A percentile compares a stretch with the other conserved stretches of the same genome.
Evolutionary conservation across 1,140 invertebrate species (phyloP).

Genomic region (Armadillidium nasatum): DNA sequence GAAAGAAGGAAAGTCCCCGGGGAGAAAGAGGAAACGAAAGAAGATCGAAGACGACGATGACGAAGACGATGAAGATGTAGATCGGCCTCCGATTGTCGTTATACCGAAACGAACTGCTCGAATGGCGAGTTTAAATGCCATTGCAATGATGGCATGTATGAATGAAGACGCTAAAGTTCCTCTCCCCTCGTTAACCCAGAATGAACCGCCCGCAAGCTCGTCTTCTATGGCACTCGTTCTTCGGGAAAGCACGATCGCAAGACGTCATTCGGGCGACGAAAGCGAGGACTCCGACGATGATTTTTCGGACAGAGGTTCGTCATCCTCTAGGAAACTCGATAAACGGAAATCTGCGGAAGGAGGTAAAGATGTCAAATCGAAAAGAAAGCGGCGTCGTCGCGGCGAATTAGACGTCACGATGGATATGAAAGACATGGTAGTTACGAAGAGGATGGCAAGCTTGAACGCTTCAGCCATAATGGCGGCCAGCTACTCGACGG

Average conservation of each 20-base stretch:
- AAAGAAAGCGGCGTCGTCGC: conserved; percentile 32
- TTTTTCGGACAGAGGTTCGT: conserved; percentile 41
- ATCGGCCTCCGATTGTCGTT: background rate
- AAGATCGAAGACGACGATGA: background rate
- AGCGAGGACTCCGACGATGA: conserved; percentile 44
- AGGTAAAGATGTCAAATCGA: conserved; percentile 30
- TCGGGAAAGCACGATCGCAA: conserved; percentile 31
- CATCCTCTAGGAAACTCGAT: conserved; percentile 40
- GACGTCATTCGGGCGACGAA: conserved; percentile 52
- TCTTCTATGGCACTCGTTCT: conserved; percentile 37
- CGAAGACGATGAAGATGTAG: background rate
- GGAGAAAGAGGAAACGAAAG: background rate
- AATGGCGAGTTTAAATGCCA: conserved; percentile 79
- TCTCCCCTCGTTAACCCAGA: conserved; percentile 29
- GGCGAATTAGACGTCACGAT: conserved; percentile 52
- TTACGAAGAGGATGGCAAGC: conserved; percentile 85
- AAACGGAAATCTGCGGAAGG: conserved; percentile 28
- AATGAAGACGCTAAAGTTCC: conserved; percentile 74
- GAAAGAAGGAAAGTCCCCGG: background rate
- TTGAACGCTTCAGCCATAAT: conserved; percentile 87
- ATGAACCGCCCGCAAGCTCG: conserved; percentile 19
- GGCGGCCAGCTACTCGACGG: conserved; percentile 75
- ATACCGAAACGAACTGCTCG: conserved; percentile 48
- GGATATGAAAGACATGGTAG: conserved; percentile 72
- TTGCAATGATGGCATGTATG: conserved; percentile 85